phyloP scores from a whole-genome alignment of 1,140 invertebrate genomes.

The Drosophila parvula region DNA sequence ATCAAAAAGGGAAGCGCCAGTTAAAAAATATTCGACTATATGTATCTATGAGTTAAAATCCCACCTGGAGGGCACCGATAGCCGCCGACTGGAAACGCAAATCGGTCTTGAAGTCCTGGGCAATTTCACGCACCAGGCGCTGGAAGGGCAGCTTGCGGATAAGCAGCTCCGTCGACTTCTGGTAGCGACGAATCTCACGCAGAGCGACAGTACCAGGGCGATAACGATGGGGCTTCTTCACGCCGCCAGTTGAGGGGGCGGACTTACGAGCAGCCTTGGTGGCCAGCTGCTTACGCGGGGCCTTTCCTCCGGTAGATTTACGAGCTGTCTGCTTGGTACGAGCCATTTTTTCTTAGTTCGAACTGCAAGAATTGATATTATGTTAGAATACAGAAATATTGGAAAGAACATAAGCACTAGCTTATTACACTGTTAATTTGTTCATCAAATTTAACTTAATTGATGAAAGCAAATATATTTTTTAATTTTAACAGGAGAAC shows the following conservation, averaged over 20 bases:
- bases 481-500: no score
- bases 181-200: constrained; percentile 93
- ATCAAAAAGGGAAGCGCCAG: not conserved
- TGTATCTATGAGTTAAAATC: not conserved
- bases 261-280: constrained; percentile 92
- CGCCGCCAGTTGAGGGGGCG: constrained; percentile 89
- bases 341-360: constrained; percentile 85
- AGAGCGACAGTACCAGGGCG: constrained; percentile 94
- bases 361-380: constrained; percentile 1
- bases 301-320: constrained; percentile 94
- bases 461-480: no score
- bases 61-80: constrained; percentile 89
- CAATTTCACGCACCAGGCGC: constrained; percentile 93
- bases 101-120: constrained; percentile 92
- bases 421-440: no score
- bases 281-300: constrained; percentile 93
- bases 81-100: constrained; percentile 92
- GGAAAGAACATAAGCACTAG: no score
- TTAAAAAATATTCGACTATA: not conserved
- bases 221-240: constrained; percentile 91
- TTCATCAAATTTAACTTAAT: no score
- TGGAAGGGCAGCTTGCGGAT: constrained; percentile 94
- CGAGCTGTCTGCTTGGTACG: constrained; percentile 95
- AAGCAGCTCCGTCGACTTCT: constrained; percentile 92
- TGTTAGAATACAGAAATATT: no score